Percentiles rank a stretch among this genome's conserved stretches.
These are phyloP conservation scores for Pangasius djambal DNA, from an alignment of 2,797 vertebrate genomes.

Conservation along the genomic window DNA sequence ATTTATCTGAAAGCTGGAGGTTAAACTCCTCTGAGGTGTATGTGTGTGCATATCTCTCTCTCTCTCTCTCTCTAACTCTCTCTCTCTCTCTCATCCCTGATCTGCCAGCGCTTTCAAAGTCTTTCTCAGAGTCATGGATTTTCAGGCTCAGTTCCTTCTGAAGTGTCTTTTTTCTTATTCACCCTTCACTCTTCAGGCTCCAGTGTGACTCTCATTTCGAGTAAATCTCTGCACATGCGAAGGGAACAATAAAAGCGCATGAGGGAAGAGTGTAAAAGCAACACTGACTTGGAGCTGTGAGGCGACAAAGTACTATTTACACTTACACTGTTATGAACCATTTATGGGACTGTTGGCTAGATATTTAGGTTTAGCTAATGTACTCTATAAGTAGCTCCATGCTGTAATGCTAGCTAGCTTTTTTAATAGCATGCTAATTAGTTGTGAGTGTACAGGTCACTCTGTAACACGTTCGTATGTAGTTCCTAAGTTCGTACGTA, in stretches of 20 bases:
- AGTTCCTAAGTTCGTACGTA: background rate
- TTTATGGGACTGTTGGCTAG: no score
- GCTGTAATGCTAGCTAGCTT: background rate
- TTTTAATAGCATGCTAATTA: background rate
- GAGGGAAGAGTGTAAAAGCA: constrained; percentile 26
- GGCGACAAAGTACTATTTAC: no score
- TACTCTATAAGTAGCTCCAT: background rate
- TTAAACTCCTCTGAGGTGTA: background rate
- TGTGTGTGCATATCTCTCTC: background rate
- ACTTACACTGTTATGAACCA: no score
- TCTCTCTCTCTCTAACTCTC: background rate
- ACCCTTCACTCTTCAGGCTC: background rate
- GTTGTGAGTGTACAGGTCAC: background rate
- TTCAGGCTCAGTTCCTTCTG: background rate
- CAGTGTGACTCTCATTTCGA: background rate
- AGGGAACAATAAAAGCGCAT: background rate
- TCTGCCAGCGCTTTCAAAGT: background rate
- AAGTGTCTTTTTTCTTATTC: background rate
- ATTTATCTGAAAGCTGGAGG: background rate
- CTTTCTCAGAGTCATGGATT: background rate
- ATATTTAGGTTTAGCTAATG: background rate
- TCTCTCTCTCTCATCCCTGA: background rate
- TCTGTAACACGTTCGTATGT: background rate
- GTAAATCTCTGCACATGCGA: background rate
- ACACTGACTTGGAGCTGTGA: background rate